Evolutionary conservation across 2,113 vertebrate genomes (phyloP).

Genomic region (Pitta sordida): DNA sequence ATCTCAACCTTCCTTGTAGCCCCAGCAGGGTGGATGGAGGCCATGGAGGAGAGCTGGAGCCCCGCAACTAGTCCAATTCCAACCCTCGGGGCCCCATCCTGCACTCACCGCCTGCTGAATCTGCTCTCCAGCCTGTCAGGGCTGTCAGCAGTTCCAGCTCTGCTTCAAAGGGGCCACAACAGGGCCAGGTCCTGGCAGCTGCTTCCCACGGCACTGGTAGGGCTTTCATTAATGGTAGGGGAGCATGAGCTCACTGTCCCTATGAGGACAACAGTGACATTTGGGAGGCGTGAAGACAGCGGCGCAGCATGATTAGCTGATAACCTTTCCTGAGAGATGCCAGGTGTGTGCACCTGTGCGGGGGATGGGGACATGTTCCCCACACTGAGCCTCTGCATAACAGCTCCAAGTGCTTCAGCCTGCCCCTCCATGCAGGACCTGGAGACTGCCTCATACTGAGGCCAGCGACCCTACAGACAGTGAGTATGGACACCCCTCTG

Average conservation of each 20-base stretch:
- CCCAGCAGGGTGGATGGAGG: fast-evolving
- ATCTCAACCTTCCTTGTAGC: not conserved
- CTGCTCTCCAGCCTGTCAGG: not conserved
- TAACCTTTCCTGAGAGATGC: slow-evolving; percentile 37
- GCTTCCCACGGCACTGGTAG: not conserved
- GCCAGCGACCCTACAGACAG: not conserved
- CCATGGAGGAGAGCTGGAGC: not conserved
- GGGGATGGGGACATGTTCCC: fast-evolving
- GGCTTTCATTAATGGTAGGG: not conserved
- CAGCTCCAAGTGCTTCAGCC: not conserved
- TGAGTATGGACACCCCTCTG: not conserved
- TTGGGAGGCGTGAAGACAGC: not conserved
- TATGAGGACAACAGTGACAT: slow-evolving; percentile 23
- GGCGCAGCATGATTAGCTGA: not conserved
- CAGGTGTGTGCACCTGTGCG: not conserved
- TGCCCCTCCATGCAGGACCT: not conserved
- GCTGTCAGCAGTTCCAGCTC: not conserved
- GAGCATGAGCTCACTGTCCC: not conserved
- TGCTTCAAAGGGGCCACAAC: not conserved
- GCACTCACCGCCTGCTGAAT: not conserved
- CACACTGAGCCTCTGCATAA: not conserved
- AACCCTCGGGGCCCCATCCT: not conserved
- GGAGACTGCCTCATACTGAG: not conserved
- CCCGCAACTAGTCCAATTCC: fast-evolving
- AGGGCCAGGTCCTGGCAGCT: not conserved